Conservation (phyloP, 1,140 invertebrate genomes). For the Saccostrea echinata region DNA sequence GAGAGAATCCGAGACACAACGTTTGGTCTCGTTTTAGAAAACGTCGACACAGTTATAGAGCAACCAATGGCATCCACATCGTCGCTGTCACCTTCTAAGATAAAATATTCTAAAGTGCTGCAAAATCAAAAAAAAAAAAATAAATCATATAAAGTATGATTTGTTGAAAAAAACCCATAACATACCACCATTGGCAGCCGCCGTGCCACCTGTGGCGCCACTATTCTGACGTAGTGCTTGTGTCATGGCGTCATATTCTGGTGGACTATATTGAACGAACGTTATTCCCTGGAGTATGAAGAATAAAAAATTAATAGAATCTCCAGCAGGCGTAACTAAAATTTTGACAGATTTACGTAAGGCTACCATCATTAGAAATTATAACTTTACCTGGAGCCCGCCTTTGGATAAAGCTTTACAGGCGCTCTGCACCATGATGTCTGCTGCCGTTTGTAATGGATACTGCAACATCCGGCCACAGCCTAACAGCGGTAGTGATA, state of each 20-base stretch:
- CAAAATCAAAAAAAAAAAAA: neutral
- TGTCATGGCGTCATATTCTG: slow-evolving; percentile 3
- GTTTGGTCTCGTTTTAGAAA: slow-evolving; percentile 1
- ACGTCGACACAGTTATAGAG: neutral
- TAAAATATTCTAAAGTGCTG: neutral
- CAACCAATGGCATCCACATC: neutral
- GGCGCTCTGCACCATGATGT: slow-evolving; percentile 5
- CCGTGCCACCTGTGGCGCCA: neutral
- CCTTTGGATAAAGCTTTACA: neutral
- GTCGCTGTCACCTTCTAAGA: neutral
- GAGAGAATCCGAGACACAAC: neutral
- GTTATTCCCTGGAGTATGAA: slow-evolving; percentile 9
- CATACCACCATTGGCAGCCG: neutral
- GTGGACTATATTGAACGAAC: slow-evolving; percentile 9
- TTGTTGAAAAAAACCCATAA: neutral
- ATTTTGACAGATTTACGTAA: too few species aligned
- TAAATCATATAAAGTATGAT: neutral
- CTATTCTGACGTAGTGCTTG: slow-evolving; percentile 4
- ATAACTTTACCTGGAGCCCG: neutral
- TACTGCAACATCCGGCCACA: slow-evolving; percentile 40
- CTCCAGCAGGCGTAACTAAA: too few species aligned
- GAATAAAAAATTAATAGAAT: neutral
- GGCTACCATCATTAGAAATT: too few species aligned
- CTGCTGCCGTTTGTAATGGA: slow-evolving; percentile 3
- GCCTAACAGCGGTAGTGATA: slow-evolving; percentile 39